Base-by-base conservation (phyloP, 1,140 invertebrate species). In the Drosophila sechellia region DNA sequence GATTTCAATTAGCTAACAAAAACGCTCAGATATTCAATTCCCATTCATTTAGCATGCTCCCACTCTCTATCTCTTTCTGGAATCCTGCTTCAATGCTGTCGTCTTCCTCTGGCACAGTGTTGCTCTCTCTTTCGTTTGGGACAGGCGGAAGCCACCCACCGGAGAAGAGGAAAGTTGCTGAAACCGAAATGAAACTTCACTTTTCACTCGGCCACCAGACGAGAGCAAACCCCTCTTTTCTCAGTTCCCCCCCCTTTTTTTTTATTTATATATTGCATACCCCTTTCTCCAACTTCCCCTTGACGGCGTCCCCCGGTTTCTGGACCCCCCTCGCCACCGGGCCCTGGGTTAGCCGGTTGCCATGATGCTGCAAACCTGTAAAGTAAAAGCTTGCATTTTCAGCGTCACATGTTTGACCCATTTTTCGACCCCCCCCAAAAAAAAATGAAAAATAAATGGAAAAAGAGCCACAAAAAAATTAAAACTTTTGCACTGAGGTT, bases 121-220 rank as follows among this genome's bases (percentile, higher is more conserved):
- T 15, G 15, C 17, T 20, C n/a, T 58, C 49, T 53, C 20, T 70
- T 46, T 70, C 34, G 13, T 11, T 35, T 10, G 6, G 31, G 46
- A n/a, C 54, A n/a, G 50, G 31, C 35, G 54, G 66, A 73, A 73
- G 15, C 49, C 57, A 73, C 40, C 55, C 69, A 74, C 57, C 70
- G 56, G 50, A 25, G 43, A 15, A 56, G 72, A 76, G 72, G 70
- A 77, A 81, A 73, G 46, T 57, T 54, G 54, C 56, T 61, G 50
- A 72, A 77, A 85, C 75, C 50, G 58, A 85, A 85, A 85, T 73
- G 56, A 85, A 85, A 84, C 80, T 84, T 79, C 48, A 85, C 81
- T 84, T 85, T 85, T 85, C 53, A 77, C 74, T 78, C 48, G 55
- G 40, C 52, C 50, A 57, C 49, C 52, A 74, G 48, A 72, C 48